Evolutionary conservation across 2,113 vertebrate genomes (phyloP), one percentile per base, ranked within the genome.

Genomic region (Phalacrocorax aristotelis): DNA sequence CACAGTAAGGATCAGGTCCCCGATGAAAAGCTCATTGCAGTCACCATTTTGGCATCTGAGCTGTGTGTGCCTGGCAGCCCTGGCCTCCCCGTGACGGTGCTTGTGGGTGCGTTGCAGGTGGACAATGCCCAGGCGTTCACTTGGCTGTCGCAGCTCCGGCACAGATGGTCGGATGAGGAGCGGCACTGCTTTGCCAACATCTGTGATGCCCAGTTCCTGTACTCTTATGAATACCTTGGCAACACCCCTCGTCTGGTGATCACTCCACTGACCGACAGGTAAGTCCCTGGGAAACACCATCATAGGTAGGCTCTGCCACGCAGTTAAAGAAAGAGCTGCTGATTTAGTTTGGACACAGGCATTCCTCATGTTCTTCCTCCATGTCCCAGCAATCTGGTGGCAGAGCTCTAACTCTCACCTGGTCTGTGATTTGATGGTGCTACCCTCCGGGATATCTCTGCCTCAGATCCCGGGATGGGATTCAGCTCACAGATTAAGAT

Each of bases 231-330:
- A 90, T 99, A 99, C 94, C 98, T 99, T 81, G 99, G 99, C 92
- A 99, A 99, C 95, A 99, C 99, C 0, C 98, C 99, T 12, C 98
- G 99, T 60, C 97, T 99, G 12, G 99, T 99, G 70, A 99, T 99
- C 98, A 99, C 99, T 10, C 99, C 99, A 6, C 97, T 99, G 66
- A 99, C 99, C 1, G 99, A 99, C 98, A 99, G 99, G 99, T 99
- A 85, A 60, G 93, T 52, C 25, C 18, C 16, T 1, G 6, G 55
- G 58, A 72, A 20, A 27, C 36, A 54, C 26, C 23, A 2, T 26
- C 16, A 11, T 8, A 13, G 34, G 69, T 68, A 48, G 32, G n/a
- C 25, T 69, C 68, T 66, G 32, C 21, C 32, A 4, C 0, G 4
- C n/a, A 40, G 62, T 15, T 29, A 51, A 32, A 15, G 11, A 7